These are phyloP conservation scores for Otocyon megalotis DNA, from an alignment of 2,113 vertebrate species.

Conservation along the genomic window DNA sequence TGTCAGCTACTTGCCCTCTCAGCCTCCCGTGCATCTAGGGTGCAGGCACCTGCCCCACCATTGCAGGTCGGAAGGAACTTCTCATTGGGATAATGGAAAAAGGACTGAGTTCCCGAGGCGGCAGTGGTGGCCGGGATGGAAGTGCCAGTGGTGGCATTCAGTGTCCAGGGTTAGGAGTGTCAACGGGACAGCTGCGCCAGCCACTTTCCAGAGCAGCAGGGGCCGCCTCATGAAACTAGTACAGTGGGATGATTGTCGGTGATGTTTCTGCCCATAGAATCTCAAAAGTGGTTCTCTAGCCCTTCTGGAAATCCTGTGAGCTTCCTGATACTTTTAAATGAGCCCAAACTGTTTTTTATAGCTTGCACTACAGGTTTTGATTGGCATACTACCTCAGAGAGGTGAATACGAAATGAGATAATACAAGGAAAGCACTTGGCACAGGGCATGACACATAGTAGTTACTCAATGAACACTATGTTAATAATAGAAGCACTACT, in stretches of 20 bases:
- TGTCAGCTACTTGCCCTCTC: neutral
- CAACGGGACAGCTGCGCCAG: neutral
- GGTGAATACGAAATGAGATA: neutral
- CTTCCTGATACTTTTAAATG: neutral
- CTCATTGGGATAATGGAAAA: neutral
- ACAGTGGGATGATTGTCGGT: neutral
- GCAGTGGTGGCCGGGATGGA: neutral
- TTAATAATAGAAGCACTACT: neutral
- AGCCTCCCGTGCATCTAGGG: neutral
- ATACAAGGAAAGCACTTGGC: neutral
- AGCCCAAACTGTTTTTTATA: neutral
- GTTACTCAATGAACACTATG: neutral
- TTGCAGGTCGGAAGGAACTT: neutral
- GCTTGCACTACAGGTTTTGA: neutral
- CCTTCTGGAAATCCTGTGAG: neutral
- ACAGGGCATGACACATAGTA: neutral
- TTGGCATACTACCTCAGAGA: neutral
- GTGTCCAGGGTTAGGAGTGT: neutral
- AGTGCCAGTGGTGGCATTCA: neutral
- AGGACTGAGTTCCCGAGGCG: neutral
- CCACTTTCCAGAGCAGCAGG: neutral
- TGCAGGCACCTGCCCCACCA: neutral
- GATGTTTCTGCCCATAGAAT: neutral
- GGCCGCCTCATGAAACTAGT: neutral
- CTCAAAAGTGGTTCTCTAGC: neutral